Evolutionary conservation across 2,888 invertebrate species (phyloP), one percentile per base, ranked within the genome.

Genomic region (Falcaria lacertinaria): DNA sequence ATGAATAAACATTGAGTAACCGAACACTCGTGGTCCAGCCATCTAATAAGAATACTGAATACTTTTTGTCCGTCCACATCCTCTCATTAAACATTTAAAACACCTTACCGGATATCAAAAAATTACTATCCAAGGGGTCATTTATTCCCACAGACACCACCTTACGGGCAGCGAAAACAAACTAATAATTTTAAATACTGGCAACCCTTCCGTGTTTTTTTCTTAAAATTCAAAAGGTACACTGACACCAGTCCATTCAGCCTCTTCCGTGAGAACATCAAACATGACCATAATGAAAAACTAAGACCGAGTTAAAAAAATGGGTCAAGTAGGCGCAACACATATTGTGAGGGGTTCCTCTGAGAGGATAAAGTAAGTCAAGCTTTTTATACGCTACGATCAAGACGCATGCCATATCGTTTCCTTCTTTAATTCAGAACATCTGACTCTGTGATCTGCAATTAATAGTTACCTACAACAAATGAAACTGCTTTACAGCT

Each of bases 141-240:
- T 63, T 80, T 72, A 74, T 88, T 87, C 87, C 87, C 88, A 88
- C 86, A 75, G 61, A 56, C 51, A 68, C 71, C 81, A 85, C 85
- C 82, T 83, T 80, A 82, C 75, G 69, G 64, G 57, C 68, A 59
- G 62, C 59, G 68, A 76, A 85, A 80, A 82, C 83, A 81, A 83
- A 82, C 80, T 80, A 79, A 77, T 83, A 80, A 80, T 81, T 86
- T 72, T 83, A 61, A 77, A 76, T 79, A 74, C 79, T 73, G 72
- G 69, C 74, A 88, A 86, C 87, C 87, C 87, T 88, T 88, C 87
- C 86, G 83, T 66, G 74, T 82, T 87, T 87, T 85, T 84, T 71
- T 54, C 60, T 55, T 46, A 44, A 48, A 52, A 47, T 50, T 63
- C 57, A 51, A 57, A 63, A 68, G 64, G 63, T n/a, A n/a, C 64